phyloP scores from a whole-genome alignment of 2,888 invertebrate genomes.

The Craniophora ligustri region DNA sequence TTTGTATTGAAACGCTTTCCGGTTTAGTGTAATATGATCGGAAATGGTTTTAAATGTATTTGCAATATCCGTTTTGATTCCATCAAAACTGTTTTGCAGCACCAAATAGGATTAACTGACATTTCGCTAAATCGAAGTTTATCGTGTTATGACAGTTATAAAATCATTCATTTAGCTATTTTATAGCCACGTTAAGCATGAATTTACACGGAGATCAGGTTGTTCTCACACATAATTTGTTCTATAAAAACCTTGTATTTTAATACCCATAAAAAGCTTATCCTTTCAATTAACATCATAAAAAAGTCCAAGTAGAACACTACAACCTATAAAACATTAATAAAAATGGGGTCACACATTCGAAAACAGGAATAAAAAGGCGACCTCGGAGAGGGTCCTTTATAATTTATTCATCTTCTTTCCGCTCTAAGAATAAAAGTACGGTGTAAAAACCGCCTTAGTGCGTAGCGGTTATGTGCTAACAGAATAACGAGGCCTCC shows the following conservation, averaged over 20 bases:
- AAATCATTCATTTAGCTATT: no score
- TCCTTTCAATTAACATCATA: conserved; percentile 7
- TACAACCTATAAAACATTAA: conserved; percentile 41
- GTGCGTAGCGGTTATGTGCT: conserved; percentile 53
- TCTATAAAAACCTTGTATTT: background rate
- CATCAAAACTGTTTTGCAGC: conserved; percentile 32
- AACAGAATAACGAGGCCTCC: conserved; percentile 63
- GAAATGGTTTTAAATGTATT: conserved; percentile 52
- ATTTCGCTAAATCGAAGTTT: conserved; percentile 27
- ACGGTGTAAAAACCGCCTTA: conserved; percentile 40
- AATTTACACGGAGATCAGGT: no score
- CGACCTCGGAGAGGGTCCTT: conserved; percentile 32
- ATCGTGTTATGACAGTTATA: no score
- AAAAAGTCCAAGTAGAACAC: conserved; percentile 16
- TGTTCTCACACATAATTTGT: no score
- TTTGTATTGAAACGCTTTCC: conserved; percentile 60
- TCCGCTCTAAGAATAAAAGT: conserved; percentile 38
- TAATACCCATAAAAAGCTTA: background rate
- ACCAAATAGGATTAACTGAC: conserved; percentile 6
- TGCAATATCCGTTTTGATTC: conserved; percentile 34
- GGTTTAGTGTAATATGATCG: conserved; percentile 53
- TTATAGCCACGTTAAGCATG: no score
- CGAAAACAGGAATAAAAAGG: conserved; percentile 32
- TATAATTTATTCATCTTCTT: conserved; percentile 52
- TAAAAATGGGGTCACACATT: conserved; percentile 36